A percentile compares a stretch with the other conserved stretches of the same genome.
Evolutionary conservation across 2,797 vertebrate species (phyloP).

Genomic region (Xenopus petersii): DNA sequence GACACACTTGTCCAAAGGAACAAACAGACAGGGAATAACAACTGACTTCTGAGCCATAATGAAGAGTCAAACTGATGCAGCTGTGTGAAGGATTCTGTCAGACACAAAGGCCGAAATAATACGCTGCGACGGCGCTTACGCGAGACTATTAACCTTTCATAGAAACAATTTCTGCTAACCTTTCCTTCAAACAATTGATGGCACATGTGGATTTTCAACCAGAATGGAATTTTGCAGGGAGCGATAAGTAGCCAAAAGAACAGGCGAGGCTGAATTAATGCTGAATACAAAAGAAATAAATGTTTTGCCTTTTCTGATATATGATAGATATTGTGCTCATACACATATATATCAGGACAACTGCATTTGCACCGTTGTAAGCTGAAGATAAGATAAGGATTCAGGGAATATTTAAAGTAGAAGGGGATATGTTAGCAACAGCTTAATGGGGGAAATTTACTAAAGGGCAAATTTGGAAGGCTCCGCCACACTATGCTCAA

Average conservation of each 20-base stretch:
- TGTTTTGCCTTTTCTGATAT: too few species aligned
- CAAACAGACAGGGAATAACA: constrained; percentile 22
- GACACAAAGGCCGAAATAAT: background rate
- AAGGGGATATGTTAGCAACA: background rate
- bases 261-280: background rate
- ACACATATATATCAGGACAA: background rate
- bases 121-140: background rate
- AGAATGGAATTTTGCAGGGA: background rate
- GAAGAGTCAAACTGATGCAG: background rate
- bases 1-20: constrained; percentile 15
- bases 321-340: background rate
- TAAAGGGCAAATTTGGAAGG: too few species aligned
- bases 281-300: background rate
- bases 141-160: constrained; percentile 9
- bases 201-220: background rate
- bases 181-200: constrained; percentile 5
- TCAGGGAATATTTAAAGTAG: background rate
- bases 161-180: constrained; percentile 4
- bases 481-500: too few species aligned
- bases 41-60: constrained; percentile 26
- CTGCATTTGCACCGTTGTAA: too few species aligned
- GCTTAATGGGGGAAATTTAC: background rate
- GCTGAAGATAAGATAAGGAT: background rate
- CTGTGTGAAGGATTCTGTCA: constrained; percentile 25
- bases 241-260: background rate